Evolutionary conservation across 2,113 vertebrate species (phyloP).

Genomic region (Siniperca knerii): DNA sequence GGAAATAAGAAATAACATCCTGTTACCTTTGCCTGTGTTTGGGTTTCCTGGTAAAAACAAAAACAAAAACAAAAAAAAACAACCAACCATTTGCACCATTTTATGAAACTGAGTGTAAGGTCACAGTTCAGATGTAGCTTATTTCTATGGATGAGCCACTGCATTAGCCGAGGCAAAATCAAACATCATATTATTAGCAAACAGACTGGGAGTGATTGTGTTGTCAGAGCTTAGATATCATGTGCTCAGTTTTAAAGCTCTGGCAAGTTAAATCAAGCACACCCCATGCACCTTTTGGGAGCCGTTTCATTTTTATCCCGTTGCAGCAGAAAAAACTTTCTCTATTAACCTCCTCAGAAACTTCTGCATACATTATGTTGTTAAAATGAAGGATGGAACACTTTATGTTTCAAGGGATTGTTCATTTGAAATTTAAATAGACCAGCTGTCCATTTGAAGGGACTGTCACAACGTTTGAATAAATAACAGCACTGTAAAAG

Average conservation of each 20-base stretch:
- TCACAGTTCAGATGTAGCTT: conserved; percentile 4
- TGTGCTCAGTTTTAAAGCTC: neutral
- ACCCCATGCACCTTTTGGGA: conserved; percentile 42
- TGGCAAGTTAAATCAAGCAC: conserved; percentile 17
- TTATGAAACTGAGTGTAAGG: conserved; percentile 1
- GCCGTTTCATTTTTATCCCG: neutral
- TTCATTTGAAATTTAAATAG: conserved; percentile 11
- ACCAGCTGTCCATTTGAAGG: neutral
- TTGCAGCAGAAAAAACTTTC: conserved; percentile 7
- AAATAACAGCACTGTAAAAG: neutral
- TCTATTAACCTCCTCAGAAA: neutral
- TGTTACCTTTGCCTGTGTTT: conserved; percentile 1
- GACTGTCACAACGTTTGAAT: neutral
- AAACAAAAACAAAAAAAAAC: no score
- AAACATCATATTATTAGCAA: conserved; percentile 29
- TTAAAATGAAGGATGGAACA: conserved; percentile 71
- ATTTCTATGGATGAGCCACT: conserved; percentile 53
- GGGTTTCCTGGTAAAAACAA: neutral
- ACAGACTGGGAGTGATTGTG: conserved; percentile 32
- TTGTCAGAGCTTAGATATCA: conserved; percentile 14
- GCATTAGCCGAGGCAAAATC: conserved; percentile 1
- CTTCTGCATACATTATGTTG: conserved; percentile 15
- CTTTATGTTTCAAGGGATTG: conserved; percentile 18
- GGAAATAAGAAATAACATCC: conserved; percentile 40
- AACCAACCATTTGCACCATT: neutral